These are phyloP conservation scores for Boloria selene DNA, from an alignment of 2,888 invertebrate species.

Conservation along the genomic window DNA sequence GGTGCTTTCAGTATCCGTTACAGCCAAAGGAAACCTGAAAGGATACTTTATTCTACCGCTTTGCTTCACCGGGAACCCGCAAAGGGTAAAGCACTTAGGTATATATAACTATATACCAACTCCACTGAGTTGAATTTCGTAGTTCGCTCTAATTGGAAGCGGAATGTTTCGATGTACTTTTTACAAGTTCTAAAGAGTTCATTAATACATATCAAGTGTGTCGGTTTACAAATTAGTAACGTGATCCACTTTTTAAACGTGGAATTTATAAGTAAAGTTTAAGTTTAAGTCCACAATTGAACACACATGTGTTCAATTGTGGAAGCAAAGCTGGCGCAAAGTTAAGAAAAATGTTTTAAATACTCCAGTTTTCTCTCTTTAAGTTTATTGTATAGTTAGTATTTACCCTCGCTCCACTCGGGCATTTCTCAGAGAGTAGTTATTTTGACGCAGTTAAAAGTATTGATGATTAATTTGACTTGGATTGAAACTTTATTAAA, in stretches of 20 bases:
- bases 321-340: too few relatives aligned
- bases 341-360: neutral
- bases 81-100: slow-evolving; percentile 16
- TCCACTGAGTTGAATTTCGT: slow-evolving; percentile 7
- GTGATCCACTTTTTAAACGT: slow-evolving; percentile 4
- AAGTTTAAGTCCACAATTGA: too few relatives aligned
- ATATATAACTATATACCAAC: neutral
- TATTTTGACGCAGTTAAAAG: too few relatives aligned
- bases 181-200: slow-evolving; percentile 13
- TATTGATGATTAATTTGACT: too few relatives aligned
- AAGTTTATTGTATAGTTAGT: too few relatives aligned
- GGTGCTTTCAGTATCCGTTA: slow-evolving; percentile 52
- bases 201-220: slow-evolving; percentile 18
- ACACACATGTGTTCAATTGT: too few relatives aligned
- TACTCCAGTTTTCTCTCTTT: neutral
- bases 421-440: too few relatives aligned
- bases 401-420: too few relatives aligned
- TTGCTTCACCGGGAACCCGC: slow-evolving; percentile 21
- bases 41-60: slow-evolving; percentile 40
- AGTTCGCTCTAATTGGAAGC: slow-evolving; percentile 19
- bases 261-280: too few relatives aligned
- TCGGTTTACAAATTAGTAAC: slow-evolving; percentile 2
- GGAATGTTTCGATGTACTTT: slow-evolving; percentile 10
- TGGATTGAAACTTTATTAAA: too few relatives aligned
- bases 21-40: slow-evolving; percentile 48